A percentile compares a stretch with the other conserved stretches of the same genome.
phyloP scores from a whole-genome alignment of 1,140 invertebrate species.

The Drosophila kohkoa region DNA sequence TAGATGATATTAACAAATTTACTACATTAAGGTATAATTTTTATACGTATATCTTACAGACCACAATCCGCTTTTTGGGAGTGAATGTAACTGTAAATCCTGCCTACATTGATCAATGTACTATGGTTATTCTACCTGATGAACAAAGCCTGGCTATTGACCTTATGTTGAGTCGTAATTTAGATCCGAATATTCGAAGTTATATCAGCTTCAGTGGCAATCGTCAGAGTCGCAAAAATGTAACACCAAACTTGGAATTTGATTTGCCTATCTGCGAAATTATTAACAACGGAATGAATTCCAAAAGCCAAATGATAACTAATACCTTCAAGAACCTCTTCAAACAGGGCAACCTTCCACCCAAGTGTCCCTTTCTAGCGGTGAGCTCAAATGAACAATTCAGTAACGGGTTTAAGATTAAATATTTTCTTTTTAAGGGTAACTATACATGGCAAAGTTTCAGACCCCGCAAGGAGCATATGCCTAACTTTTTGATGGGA shows the following conservation, averaged over 20 bases:
- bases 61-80: too few species aligned
- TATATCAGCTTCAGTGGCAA: too few species aligned
- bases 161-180: too few species aligned
- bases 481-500: background rate
- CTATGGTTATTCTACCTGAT: too few species aligned
- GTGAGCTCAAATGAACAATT: background rate
- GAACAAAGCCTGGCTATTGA: too few species aligned
- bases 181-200: too few species aligned
- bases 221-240: too few species aligned
- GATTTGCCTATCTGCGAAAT: constrained; percentile 7
- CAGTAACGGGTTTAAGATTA: background rate
- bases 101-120: too few species aligned
- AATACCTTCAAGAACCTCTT: constrained; percentile 5
- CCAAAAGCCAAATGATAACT: constrained; percentile 1
- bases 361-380: constrained; percentile 10
- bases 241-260: background rate
- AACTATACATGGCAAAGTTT: constrained; percentile 2
- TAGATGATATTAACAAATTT: too few species aligned
- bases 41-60: too few species aligned
- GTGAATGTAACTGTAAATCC: too few species aligned
- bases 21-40: too few species aligned
- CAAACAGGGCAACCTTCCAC: constrained; percentile 9
- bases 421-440: background rate
- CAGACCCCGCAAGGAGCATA: constrained; percentile 2
- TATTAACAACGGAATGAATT: constrained; percentile 4